Evolutionary conservation across 1,140 invertebrate genomes (phyloP).

Genomic region (Carcinoscorpius rotundicauda): DNA sequence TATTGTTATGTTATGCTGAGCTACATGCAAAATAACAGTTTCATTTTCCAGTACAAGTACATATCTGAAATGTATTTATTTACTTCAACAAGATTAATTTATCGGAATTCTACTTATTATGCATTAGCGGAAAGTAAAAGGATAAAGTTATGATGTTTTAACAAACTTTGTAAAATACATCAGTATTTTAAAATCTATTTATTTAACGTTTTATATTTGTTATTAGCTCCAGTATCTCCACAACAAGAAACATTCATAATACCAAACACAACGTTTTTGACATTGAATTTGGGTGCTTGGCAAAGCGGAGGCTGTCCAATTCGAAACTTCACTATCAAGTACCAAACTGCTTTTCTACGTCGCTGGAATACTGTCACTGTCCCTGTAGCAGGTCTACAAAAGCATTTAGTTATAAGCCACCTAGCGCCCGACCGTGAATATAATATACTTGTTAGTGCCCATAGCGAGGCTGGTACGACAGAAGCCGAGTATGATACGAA

Average conservation of each 20-base stretch:
- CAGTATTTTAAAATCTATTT: too few species aligned
- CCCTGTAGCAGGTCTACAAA: conserved; percentile 13
- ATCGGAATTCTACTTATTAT: too few species aligned
- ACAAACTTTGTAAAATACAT: too few species aligned
- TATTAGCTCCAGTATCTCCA: conserved; percentile 56
- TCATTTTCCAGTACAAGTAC: too few species aligned
- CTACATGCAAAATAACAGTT: too few species aligned
- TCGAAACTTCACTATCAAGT: conserved; percentile 58
- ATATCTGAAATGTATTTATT: too few species aligned
- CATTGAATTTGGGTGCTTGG: conserved; percentile 58
- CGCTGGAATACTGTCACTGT: conserved; percentile 74
- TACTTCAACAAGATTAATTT: too few species aligned
- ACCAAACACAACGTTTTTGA: conserved; percentile 53
- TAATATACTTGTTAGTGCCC: conserved; percentile 22
- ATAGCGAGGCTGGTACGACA: conserved; percentile 29
- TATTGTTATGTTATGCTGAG: too few species aligned
- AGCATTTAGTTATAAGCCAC: conserved; percentile 12
- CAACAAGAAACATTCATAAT: conserved; percentile 60
- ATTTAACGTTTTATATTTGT: background rate
- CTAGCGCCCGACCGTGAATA: conserved; percentile 22
- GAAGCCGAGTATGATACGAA: conserved; percentile 58
- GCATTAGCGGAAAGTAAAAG: too few species aligned
- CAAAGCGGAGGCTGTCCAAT: conserved; percentile 66
- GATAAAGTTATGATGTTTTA: too few species aligned
- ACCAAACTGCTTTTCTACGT: conserved; percentile 42